Conservation (phyloP, 2,797 vertebrate species). For the Philypnodon macrostomus region DNA sequence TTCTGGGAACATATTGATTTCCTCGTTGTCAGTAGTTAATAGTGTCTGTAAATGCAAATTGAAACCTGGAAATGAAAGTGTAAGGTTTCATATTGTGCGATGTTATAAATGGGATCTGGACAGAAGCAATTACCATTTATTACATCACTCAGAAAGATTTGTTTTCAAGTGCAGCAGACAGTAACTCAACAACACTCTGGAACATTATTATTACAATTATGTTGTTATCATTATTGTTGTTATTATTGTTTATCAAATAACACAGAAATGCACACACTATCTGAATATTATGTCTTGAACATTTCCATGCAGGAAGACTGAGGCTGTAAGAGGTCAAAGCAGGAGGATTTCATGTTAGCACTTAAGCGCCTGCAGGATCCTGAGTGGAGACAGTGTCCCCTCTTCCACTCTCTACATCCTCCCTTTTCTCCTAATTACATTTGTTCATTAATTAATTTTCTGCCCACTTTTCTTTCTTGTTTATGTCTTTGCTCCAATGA, state of each 20-base stretch:
- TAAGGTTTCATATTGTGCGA: constrained; percentile 48
- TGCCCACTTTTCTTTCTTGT: constrained; percentile 76
- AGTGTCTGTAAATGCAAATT: constrained; percentile 55
- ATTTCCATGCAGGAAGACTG: neutral
- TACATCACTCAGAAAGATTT: constrained; percentile 12
- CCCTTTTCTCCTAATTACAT: constrained; percentile 76
- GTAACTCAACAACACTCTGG: neutral
- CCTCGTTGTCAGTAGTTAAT: constrained; percentile 45
- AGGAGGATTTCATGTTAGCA: constrained; percentile 72
- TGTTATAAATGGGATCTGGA: constrained; percentile 27
- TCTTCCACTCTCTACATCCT: constrained; percentile 68
- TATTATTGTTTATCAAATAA: neutral
- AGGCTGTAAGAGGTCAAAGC: constrained; percentile 4
- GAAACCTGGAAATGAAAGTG: constrained; percentile 52
- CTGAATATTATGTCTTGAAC: neutral
- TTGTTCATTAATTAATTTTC: constrained; percentile 81
- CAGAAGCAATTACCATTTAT: constrained; percentile 12
- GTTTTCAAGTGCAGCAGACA: neutral
- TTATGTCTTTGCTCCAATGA: constrained; percentile 71
- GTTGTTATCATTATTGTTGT: no score
- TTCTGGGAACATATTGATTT: constrained; percentile 66
- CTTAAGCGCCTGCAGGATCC: constrained; percentile 75
- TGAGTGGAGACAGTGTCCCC: constrained; percentile 74
- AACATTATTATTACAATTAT: neutral
- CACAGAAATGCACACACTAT: no score